Base-by-base conservation (phyloP, 2,888 invertebrate species). In the Hypercompe scribonia region DNA sequence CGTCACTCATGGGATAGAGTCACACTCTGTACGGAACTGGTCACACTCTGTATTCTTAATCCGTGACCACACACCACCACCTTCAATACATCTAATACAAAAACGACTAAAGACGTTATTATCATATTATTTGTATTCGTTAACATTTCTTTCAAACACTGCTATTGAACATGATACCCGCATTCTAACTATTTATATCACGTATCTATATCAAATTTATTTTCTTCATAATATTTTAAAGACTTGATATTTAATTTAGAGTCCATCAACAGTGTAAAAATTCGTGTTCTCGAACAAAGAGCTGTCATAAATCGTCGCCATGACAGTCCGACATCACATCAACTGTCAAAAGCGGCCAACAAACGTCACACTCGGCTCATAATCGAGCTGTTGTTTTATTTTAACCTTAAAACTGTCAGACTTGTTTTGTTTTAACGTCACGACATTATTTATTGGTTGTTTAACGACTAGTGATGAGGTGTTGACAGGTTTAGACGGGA, bases 401-500 rank as follows among this genome's bases (percentile, higher is more conserved):
- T 80, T 76, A 72, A 74, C 73, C 65, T 61, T 63, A 39, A 58
- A 54, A 64, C 50, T 50, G 65, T 54, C 71, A 66, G 66, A 73
- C 78, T 83, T 81, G 82, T 87, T 85, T 80, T 76, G 64, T 86
- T 81, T 79, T 72, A 70, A 71, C 64, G 87, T 84, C 83, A 79
- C 71, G 79, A 80, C 78, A 79, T 83, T 83, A 86, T 85, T 88
- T 86, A 86, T 85, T 80, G 75, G 70, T 71, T 75, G 80, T 86
- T 87, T 87, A 86, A 88, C 83, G 84, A 84, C 70, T 72, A 39
- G 68, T 86, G 86, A 87, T 83, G 87, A 83, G 81, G 77, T 82
- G 84, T 75, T 78, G 80, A 83, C 76, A 70, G 71, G 71, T 71
- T 73, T 77, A 70, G 69, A 63, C 70, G 50, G 50, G 64, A 65